Evolutionary conservation across 2,797 vertebrate genomes (phyloP), one percentile per base, ranked within the genome.

Genomic region (Sparidentex hasta): DNA sequence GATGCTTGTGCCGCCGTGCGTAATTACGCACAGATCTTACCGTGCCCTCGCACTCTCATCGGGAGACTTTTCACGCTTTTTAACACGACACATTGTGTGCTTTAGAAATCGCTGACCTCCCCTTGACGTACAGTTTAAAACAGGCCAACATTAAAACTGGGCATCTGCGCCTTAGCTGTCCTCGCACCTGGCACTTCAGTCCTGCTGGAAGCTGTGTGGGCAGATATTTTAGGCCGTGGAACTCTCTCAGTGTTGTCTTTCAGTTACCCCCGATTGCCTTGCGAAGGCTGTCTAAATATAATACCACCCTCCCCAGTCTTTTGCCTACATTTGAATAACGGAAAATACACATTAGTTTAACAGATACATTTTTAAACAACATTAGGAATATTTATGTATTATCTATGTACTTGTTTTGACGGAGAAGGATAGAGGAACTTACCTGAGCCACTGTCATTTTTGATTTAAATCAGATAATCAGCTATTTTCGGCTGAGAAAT

Each of bases 201-300:
- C 85, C 77, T 57, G 77, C 87, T 90, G 81, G 88, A 86, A 84
- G 88, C 91, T 88, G 90, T 79, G 80, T 86, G 87, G 62, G 88
- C 87, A 91, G 93, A 93, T 92, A 95, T 93, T 94, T 93, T 94
- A 74, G 88, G 90, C 87, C 77, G 59, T 50, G 90, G 85, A 90
- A 91, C 90, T 93, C 88, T 88, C 88, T 94, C 85, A 91, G 94
- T 93, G 91, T 95, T 94, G 94, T 95, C 94, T 95, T 95, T 93
- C 94, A 93, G 74, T 84, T 86, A 87, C 91, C 86, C 87, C 90
- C 48, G 70, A 78, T 78, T 86, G 87, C 90, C 86, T 84, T 82
- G 77, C 87, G 70, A 87, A 93, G 88, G 76, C 70, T 66, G 79
- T 81, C 94, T 93, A 95, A 94, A 94, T 93, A 94, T 94, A 94